Conservation (phyloP, 2,888 invertebrate genomes). For the Nemapogon koenigi region DNA sequence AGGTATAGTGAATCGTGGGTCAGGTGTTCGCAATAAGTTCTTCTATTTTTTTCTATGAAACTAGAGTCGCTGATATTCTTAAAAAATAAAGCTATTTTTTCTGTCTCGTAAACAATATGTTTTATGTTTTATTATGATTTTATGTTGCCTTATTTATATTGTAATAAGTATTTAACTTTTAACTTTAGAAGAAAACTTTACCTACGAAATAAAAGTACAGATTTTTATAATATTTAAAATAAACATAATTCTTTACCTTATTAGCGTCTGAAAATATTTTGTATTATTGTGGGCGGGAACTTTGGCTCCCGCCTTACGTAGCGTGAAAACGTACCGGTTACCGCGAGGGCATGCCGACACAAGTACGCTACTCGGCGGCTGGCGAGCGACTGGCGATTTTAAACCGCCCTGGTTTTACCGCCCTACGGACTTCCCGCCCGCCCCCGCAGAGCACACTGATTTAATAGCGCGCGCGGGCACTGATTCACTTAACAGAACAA, state of each 20-base stretch:
- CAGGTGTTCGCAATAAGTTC: no score
- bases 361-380: slow-evolving; percentile 36
- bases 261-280: slow-evolving; percentile 67
- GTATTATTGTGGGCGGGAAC: slow-evolving; percentile 53
- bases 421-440: slow-evolving; percentile 35
- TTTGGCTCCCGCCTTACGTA: slow-evolving; percentile 51
- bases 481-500: slow-evolving; percentile 62
- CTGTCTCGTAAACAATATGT: no score
- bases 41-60: no score
- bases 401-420: slow-evolving; percentile 10
- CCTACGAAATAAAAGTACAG: no score
- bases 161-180: no score
- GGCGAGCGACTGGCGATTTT: slow-evolving; percentile 30
- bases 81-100: no score
- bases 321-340: slow-evolving; percentile 47
- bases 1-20: no score
- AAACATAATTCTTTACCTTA: slow-evolving; percentile 41
- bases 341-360: slow-evolving; percentile 45
- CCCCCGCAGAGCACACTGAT: slow-evolving; percentile 59
- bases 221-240: no score
- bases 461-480: slow-evolving; percentile 63
- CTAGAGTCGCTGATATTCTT: no score
- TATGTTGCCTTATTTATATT: no score
- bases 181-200: no score
- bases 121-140: no score